Percentiles rank a stretch among this genome's conserved stretches.
Evolutionary conservation across 2,888 invertebrate species (phyloP).

Genomic region (Xestia rhomboidea): DNA sequence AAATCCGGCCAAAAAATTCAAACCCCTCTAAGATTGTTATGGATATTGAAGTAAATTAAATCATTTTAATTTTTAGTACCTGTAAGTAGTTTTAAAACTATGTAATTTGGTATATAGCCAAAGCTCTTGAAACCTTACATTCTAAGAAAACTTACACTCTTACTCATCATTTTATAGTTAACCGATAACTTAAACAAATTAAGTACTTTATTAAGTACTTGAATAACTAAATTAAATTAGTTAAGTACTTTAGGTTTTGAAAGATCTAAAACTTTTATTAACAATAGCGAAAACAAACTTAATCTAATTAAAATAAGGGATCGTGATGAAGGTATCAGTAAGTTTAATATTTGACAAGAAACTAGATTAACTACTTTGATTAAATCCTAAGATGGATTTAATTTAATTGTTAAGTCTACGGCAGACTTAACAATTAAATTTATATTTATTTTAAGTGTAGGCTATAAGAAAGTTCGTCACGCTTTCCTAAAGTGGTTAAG

Average conservation of each 20-base stretch:
- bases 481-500: background rate
- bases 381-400: conserved; percentile 16
- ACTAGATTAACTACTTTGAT: conserved; percentile 21
- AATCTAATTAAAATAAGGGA: conserved; percentile 38
- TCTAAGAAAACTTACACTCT: conserved; percentile 15
- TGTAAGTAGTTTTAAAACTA: conserved; percentile 5
- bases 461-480: background rate
- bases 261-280: conserved; percentile 46
- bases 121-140: conserved; percentile 21
- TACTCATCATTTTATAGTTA: conserved; percentile 1
- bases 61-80: background rate
- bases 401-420: background rate
- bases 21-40: conserved; percentile 3
- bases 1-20: too few relatives aligned
- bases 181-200: conserved; percentile 40
- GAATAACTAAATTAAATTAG: conserved; percentile 29
- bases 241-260: conserved; percentile 17
- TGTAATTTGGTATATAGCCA: background rate
- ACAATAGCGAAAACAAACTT: conserved; percentile 33
- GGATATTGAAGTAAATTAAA: background rate
- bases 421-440: too few relatives aligned
- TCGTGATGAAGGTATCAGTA: conserved; percentile 14
- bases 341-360: conserved; percentile 41
- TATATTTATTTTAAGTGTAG: background rate
- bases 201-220: conserved; percentile 24